Evolutionary conservation across 2,797 vertebrate species (phyloP).

Genomic region (Cynopterus sphinx): DNA sequence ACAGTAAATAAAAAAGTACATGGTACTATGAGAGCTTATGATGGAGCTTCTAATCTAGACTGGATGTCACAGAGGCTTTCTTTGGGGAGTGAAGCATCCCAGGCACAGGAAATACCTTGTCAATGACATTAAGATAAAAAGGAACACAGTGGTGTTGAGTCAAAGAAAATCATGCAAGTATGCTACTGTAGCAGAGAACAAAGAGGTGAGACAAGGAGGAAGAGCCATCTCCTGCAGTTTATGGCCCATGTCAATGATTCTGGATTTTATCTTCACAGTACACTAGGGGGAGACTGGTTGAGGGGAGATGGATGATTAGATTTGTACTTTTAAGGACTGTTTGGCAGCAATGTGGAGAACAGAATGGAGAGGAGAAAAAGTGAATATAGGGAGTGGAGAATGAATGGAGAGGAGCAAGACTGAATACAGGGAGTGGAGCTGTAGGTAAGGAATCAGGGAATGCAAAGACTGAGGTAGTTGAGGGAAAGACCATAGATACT

Average conservation of each 20-base stretch:
- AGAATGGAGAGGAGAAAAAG: neutral
- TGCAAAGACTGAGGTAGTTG: neutral
- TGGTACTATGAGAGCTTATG: neutral
- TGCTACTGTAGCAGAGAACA: neutral
- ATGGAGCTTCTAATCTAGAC: neutral
- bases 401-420: neutral
- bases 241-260: neutral
- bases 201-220: neutral
- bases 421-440: neutral
- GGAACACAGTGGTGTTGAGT: neutral
- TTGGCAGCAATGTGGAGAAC: neutral
- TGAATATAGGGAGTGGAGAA: neutral
- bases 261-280: neutral
- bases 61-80: neutral
- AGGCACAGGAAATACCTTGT: neutral
- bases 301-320: neutral
- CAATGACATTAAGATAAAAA: neutral
- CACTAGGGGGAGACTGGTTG: neutral
- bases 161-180: neutral
- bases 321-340: neutral
- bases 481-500: neutral
- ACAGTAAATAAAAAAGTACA: neutral
- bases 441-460: neutral
- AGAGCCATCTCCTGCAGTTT: neutral
- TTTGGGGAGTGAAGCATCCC: neutral